phyloP scores from a whole-genome alignment of 1,140 invertebrate genomes.

The Palaemon carinicauda region DNA sequence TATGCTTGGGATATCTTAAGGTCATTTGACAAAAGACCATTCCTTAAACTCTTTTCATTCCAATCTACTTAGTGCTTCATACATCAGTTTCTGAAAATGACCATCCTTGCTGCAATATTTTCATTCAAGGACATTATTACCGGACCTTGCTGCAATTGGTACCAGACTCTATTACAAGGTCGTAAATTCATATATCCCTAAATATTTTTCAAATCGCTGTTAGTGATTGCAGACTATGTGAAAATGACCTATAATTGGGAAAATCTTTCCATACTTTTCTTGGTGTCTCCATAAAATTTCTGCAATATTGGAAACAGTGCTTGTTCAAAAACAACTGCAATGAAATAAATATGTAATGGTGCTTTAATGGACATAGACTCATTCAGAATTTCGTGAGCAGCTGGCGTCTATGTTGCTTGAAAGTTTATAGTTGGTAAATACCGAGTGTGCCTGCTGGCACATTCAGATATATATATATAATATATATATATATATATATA shows the following conservation, averaged over 20 bases:
- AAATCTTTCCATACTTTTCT: conserved; percentile 13
- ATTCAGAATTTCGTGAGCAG: no score
- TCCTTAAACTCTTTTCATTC: conserved; percentile 30
- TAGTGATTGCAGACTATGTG: conserved; percentile 54
- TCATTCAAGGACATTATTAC: conserved; percentile 58
- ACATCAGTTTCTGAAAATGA: conserved; percentile 58
- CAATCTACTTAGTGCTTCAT: conserved; percentile 54
- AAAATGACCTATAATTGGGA: conserved; percentile 58
- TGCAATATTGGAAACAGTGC: no score
- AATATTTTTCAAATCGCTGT: conserved; percentile 53
- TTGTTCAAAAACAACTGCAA: no score
- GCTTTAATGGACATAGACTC: no score
- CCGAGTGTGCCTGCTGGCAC: background rate
- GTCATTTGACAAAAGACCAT: background rate
- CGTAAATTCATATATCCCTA: no score
- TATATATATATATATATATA: background rate
- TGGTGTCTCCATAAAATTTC: no score
- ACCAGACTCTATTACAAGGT: conserved; percentile 57
- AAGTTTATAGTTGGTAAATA: conserved; percentile 12
- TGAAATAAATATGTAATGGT: conserved; percentile 7
- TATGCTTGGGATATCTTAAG: no score
- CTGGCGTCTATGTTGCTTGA: conserved; percentile 6
- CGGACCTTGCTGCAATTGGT: no score
- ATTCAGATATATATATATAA: background rate
- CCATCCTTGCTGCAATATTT: conserved; percentile 58